Evolutionary conservation across 2,888 invertebrate genomes (phyloP).

Genomic region (Anorthoa munda): DNA sequence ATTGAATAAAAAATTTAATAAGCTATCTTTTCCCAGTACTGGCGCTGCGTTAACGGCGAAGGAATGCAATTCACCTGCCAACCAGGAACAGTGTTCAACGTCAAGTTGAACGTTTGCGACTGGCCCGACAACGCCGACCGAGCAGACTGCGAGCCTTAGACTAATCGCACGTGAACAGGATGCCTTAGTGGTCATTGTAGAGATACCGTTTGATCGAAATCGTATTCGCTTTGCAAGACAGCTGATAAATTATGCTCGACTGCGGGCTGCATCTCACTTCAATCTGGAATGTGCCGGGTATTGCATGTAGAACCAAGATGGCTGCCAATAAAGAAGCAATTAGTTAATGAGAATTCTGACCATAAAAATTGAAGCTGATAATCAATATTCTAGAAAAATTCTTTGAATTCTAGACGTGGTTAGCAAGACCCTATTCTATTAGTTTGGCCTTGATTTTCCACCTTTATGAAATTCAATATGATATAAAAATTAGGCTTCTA

Average conservation of each 20-base stretch:
- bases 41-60: conserved; percentile 95
- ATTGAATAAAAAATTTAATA: not conserved
- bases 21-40: conserved; percentile 92
- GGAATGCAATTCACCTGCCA: conserved; percentile 94
- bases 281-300: conserved; percentile 22
- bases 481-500: not conserved
- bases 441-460: conserved; percentile 25
- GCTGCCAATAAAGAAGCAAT: conserved; percentile 26
- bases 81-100: conserved; percentile 94
- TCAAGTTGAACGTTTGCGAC: conserved; percentile 93
- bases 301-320: conserved; percentile 10
- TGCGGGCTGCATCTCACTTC: conserved; percentile 31
- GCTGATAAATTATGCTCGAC: conserved; percentile 51
- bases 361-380: not conserved
- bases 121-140: conserved; percentile 95
- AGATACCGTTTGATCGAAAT: conserved; percentile 60
- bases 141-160: conserved; percentile 86
- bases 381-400: not conserved
- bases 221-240: conserved; percentile 49
- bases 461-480: not conserved
- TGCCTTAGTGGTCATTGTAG: conserved; percentile 47
- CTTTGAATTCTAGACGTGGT: not conserved
- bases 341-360: conserved; percentile 28
- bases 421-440: not conserved
- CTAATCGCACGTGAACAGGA: conserved; percentile 39